A percentile compares a stretch with the other conserved stretches of the same genome.
These are phyloP conservation scores for Calidris pugnax DNA, from an alignment of 2,113 vertebrate species.

Conservation along the genomic window DNA sequence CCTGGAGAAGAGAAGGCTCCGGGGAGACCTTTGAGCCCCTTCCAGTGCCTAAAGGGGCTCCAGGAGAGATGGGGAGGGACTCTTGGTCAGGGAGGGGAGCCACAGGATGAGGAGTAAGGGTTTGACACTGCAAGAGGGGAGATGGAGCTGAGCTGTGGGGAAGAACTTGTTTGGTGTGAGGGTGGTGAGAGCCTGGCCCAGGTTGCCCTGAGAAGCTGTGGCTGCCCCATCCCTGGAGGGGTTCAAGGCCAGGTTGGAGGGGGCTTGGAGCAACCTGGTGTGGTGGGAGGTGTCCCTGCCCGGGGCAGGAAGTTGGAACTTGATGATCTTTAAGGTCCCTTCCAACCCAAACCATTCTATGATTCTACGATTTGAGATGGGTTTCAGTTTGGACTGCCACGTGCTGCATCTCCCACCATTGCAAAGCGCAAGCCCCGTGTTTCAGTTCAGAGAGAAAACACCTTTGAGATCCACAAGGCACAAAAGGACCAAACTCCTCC, in stretches of 20 bases:
- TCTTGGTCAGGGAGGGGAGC: no score
- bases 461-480: background rate
- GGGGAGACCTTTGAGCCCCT: background rate
- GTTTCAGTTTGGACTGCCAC: background rate
- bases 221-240: no score
- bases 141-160: no score
- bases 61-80: background rate
- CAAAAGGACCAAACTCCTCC: background rate
- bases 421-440: accelerated
- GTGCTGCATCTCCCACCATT: background rate
- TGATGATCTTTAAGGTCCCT: background rate
- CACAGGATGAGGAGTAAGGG: no score
- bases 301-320: no score
- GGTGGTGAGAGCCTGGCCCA: no score
- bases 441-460: background rate
- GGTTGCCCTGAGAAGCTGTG: no score
- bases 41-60: background rate
- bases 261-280: background rate
- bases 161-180: no score
- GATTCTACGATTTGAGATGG: background rate
- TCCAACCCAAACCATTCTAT: background rate
- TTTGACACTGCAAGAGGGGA: no score
- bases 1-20: background rate
- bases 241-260: no score
- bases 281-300: background rate